These are phyloP conservation scores for Antrozous pallidus DNA, from an alignment of 2,797 vertebrate species.

Conservation along the genomic window DNA sequence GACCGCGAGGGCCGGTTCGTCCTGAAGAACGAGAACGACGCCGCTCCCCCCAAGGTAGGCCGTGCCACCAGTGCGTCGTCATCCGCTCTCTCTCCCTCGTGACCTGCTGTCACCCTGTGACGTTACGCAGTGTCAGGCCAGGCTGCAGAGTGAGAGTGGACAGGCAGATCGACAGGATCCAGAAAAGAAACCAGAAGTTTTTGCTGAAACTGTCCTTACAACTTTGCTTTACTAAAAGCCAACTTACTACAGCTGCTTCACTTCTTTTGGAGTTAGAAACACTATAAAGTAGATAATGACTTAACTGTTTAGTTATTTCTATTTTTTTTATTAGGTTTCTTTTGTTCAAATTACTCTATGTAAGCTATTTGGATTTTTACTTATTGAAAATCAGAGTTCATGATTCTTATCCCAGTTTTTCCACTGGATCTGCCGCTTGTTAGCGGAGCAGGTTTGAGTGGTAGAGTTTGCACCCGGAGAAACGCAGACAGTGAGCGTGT, in stretches of 20 bases:
- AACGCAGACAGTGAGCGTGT: neutral
- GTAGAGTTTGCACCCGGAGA: neutral
- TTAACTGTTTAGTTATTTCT: neutral
- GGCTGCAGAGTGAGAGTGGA: neutral
- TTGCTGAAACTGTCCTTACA: neutral
- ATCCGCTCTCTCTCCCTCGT: neutral
- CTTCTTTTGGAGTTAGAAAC: neutral
- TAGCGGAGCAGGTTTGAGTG: neutral
- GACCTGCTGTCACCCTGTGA: neutral
- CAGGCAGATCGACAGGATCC: neutral
- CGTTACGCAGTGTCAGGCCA: neutral
- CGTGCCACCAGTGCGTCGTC: neutral
- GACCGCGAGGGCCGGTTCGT: conserved; percentile 97
- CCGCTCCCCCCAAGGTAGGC: conserved; percentile 91
- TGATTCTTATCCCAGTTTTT: neutral
- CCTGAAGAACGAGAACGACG: conserved; percentile 98
- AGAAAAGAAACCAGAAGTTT: neutral
- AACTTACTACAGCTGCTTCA: neutral
- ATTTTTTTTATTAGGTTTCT: neutral
- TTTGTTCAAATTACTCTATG: neutral
- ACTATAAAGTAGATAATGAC: neutral
- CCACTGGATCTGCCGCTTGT: neutral
- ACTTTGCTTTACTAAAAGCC: neutral
- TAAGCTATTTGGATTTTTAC: conserved; percentile 4
- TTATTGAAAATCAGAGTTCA: neutral